phyloP scores from a whole-genome alignment of 2,113 vertebrate species.

The Gopherus flavomarginatus region DNA sequence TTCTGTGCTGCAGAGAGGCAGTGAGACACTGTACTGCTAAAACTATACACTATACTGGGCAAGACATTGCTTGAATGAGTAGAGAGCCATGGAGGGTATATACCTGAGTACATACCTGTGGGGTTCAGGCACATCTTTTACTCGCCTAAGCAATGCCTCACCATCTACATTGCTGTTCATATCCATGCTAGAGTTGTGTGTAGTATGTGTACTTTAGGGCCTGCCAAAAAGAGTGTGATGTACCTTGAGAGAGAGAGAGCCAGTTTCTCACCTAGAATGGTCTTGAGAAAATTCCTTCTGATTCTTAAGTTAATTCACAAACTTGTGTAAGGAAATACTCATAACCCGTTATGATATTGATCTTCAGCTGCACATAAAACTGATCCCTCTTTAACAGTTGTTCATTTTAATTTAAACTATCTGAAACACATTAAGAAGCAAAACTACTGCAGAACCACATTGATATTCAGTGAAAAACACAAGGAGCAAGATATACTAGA shows the following conservation, averaged over 20 bases:
- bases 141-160: too few species aligned
- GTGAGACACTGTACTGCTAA: too few species aligned
- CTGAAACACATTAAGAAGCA: neutral
- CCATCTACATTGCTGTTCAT: too few species aligned
- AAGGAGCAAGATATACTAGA: neutral
- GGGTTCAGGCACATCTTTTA: too few species aligned
- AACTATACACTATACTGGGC: too few species aligned
- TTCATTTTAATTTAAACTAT: neutral
- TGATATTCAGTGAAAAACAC: neutral
- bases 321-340: neutral
- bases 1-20: too few species aligned
- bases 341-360: neutral
- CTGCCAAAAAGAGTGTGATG: too few species aligned
- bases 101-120: too few species aligned
- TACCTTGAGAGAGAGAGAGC: fast-evolving
- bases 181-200: too few species aligned
- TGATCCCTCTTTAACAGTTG: neutral
- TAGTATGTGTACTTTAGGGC: too few species aligned
- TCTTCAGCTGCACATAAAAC: neutral
- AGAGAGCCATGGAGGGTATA: too few species aligned
- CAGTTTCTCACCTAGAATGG: neutral
- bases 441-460: neutral
- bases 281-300: neutral
- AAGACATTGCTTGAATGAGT: too few species aligned
- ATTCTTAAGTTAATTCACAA: neutral